Evolutionary conservation across 1,140 invertebrate genomes (phyloP).

Genomic region (Platyura marginata): DNA sequence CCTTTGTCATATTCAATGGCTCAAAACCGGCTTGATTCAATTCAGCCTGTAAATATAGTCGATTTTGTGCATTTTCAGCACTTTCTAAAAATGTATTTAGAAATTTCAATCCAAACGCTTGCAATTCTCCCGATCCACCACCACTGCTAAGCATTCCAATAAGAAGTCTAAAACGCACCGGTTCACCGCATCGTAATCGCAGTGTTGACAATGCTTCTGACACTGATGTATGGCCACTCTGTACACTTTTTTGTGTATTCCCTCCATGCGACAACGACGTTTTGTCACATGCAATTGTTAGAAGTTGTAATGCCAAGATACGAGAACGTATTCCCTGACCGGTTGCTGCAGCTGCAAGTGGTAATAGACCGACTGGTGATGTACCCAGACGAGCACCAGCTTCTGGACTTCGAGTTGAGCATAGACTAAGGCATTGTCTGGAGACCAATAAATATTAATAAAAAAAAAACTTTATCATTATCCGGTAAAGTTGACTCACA

Average conservation of each 20-base stretch:
- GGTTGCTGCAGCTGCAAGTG: slow-evolving; percentile 53
- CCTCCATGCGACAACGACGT: slow-evolving; percentile 23
- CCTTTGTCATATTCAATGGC: slow-evolving; percentile 47
- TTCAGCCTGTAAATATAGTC: slow-evolving; percentile 79
- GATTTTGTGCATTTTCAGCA: slow-evolving; percentile 48
- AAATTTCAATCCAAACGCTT: slow-evolving; percentile 68
- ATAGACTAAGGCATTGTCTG: slow-evolving; percentile 61
- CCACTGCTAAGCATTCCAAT: slow-evolving; percentile 69
- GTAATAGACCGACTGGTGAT: slow-evolving; percentile 65
- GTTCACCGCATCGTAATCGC: slow-evolving; percentile 73
- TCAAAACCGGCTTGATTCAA: slow-evolving; percentile 69
- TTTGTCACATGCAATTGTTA: slow-evolving; percentile 55
- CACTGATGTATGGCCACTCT: slow-evolving; percentile 54
- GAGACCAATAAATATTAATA: too few species aligned
- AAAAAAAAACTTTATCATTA: too few species aligned
- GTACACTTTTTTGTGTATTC: slow-evolving; percentile 15
- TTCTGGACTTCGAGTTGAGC: slow-evolving; percentile 54
- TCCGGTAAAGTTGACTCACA: too few species aligned
- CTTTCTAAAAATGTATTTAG: slow-evolving; percentile 66
- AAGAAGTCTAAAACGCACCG: slow-evolving; percentile 76
- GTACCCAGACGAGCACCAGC: slow-evolving; percentile 50
- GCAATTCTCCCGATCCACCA: slow-evolving; percentile 43
- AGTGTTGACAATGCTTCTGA: slow-evolving; percentile 81
- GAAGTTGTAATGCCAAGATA: slow-evolving; percentile 35
- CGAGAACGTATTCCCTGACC: slow-evolving; percentile 21